phyloP scores from a whole-genome alignment of 2,113 vertebrate genomes.

The Baryphthengus martii region DNA sequence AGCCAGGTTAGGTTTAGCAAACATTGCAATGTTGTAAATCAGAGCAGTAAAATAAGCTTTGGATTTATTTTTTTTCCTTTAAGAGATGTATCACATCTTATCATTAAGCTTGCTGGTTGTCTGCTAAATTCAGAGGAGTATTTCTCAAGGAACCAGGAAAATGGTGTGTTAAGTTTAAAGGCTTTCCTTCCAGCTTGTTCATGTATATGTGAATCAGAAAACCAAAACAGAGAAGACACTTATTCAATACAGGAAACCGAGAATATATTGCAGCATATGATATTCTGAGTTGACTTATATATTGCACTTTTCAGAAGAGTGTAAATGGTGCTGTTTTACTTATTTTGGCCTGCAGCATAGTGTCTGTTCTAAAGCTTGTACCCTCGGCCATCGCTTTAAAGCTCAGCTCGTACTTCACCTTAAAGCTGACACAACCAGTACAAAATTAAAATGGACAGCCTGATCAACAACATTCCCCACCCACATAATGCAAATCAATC shows the following conservation, averaged over 20 bases:
- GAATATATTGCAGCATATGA: not conserved
- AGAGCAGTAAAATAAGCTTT: not conserved
- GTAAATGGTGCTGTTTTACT: not conserved
- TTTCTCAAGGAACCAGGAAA: not conserved
- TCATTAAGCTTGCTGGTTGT: not conserved
- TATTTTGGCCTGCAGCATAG: not conserved
- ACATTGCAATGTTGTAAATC: not conserved
- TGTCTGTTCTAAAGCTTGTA: not conserved
- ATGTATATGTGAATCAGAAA: not conserved
- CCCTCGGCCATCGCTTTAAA: not conserved
- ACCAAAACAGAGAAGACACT: not conserved
- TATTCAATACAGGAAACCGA: not conserved
- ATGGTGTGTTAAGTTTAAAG: not conserved
- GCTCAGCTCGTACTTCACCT: not conserved
- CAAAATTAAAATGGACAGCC: slow-evolving; percentile 51
- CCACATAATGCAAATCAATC: slow-evolving; percentile 59
- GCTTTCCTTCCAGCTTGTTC: not conserved
- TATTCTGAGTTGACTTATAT: not conserved
- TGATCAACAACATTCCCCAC: slow-evolving; percentile 54
- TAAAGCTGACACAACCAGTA: slow-evolving; percentile 23
- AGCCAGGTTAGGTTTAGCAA: not conserved
- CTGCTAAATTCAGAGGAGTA: not conserved
- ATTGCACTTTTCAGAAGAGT: not conserved
- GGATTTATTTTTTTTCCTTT: not conserved
- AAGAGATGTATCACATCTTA: not conserved